These are phyloP conservation scores for Taenioides sp. DNA, from an alignment of 2,797 vertebrate genomes.

Conservation along the genomic window DNA sequence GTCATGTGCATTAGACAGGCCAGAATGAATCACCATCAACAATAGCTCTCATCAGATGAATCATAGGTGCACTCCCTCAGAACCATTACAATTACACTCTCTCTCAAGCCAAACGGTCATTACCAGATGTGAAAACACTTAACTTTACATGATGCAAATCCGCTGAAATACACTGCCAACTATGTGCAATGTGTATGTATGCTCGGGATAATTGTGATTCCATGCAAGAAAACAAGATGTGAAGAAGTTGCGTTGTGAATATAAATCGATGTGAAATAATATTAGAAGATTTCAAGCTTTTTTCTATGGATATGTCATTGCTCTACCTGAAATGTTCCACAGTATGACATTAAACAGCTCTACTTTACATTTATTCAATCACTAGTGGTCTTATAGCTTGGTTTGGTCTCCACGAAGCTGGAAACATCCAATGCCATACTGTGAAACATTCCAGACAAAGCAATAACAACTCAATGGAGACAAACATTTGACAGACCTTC, in stretches of 20 bases:
- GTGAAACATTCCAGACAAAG: too few species aligned
- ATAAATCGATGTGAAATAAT: not conserved
- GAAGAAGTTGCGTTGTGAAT: not conserved
- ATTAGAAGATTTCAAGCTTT: not conserved
- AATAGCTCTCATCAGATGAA: conserved; percentile 49
- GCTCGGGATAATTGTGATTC: not conserved
- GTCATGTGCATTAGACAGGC: conserved; percentile 39
- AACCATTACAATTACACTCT: conserved; percentile 37
- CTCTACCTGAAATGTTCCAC: too few species aligned
- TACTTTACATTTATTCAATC: too few species aligned
- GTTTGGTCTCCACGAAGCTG: too few species aligned
- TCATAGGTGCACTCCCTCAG: conserved; percentile 46
- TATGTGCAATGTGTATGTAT: not conserved
- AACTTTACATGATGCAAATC: conserved; percentile 45
- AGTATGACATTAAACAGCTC: too few species aligned
- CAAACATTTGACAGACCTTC: too few species aligned
- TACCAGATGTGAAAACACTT: conserved; percentile 55
- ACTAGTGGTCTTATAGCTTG: too few species aligned
- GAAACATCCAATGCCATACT: too few species aligned
- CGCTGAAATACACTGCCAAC: conserved; percentile 12
- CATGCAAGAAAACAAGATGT: not conserved
- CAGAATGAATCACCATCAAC: conserved; percentile 49
- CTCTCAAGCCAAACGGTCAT: conserved; percentile 40
- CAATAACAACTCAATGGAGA: too few species aligned
- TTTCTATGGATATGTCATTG: too few species aligned